Conservation (phyloP, 2,888 invertebrate genomes). For the Microplitis deprimator region DNA sequence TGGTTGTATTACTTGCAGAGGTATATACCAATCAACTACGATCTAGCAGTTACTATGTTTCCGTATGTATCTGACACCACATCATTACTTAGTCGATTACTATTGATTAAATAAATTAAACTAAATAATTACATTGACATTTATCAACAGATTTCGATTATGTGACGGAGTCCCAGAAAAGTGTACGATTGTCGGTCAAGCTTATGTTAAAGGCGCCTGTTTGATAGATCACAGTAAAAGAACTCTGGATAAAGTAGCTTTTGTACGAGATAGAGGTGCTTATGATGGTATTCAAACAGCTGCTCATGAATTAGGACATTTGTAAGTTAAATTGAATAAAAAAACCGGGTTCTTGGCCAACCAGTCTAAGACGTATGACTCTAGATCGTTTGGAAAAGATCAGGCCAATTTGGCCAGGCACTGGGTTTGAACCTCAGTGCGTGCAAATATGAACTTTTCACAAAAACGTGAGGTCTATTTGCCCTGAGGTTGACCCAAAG, state of each 20-base stretch:
- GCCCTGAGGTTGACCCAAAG: too few species aligned
- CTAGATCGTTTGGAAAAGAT: too few species aligned
- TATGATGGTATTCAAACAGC: slow-evolving; percentile 43
- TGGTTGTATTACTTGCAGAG: slow-evolving; percentile 10
- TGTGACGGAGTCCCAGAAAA: not conserved
- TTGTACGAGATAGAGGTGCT: slow-evolving; percentile 43
- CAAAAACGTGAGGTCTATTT: too few species aligned
- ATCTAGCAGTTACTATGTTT: slow-evolving; percentile 41
- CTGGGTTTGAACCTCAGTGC: too few species aligned
- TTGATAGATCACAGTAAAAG: slow-evolving; percentile 26
- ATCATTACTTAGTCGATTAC: not conserved
- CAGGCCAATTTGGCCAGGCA: too few species aligned
- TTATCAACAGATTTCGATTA: slow-evolving; percentile 26
- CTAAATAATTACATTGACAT: too few species aligned
- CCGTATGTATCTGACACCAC: slow-evolving; percentile 28
- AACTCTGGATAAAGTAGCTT: slow-evolving; percentile 17
- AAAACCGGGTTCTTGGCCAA: too few species aligned
- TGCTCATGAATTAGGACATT: slow-evolving; percentile 47
- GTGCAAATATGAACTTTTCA: too few species aligned
- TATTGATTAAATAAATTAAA: slow-evolving; percentile 14
- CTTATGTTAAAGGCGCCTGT: slow-evolving; percentile 36
- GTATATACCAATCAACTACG: slow-evolving; percentile 29
- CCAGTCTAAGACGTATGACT: too few species aligned
- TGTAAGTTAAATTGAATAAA: slow-evolving; percentile 38
- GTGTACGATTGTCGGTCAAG: slow-evolving; percentile 38